Evolutionary conservation across 2,888 invertebrate species (phyloP), one percentile per base, ranked within the genome.

Genomic region (Sarcophaga variegata): DNA sequence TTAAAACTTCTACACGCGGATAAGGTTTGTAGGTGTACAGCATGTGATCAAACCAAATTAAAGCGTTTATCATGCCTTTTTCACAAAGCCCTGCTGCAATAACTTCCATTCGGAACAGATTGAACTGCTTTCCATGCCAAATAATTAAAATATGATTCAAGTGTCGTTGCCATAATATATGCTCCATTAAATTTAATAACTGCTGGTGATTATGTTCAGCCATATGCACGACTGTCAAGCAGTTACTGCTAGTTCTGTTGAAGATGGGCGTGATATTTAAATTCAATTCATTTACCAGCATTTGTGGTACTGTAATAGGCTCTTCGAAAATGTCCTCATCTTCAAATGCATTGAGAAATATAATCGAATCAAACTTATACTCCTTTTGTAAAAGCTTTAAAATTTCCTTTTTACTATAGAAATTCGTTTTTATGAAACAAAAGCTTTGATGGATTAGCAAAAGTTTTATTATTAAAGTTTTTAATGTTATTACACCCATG

Each of bases 191-290:
- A 12, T 22, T 11, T 59, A n/a, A 14, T 10, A 20, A 17, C 11
- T 8, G 1, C 37, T 12, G 3, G 12, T 11, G 5, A 37, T 3
- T 11, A 54, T 17, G 3, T 54, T 54, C 12, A 66, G n/a, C 47
- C n/a, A 86, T 4, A 72, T 80, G 80, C 20, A 64, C 72, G 17
- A 86, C 62, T 4, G 76, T 86, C 2, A 86, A 72, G 37, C 62
- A 60, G 2, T 83, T 25, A 2, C 37, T 47, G 25, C 14, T 77
- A 14, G 14, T 27, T 20, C 62, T n/a, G n/a, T 69, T 8, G 22
- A 63, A 22, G n/a, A 83, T 27, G 27, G 62, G 11, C 1, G 1
- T 22, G 6, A 60, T 3, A 12, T 64, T 20, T 3, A 2, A 4
- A 59, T 12, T 11, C 0, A 67, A 14, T 5, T 80, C n/a, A 25